Evolutionary conservation across 1,140 invertebrate species (phyloP), one percentile per base, ranked within the genome.

Genomic region (Himalopsyche phryganea): DNA sequence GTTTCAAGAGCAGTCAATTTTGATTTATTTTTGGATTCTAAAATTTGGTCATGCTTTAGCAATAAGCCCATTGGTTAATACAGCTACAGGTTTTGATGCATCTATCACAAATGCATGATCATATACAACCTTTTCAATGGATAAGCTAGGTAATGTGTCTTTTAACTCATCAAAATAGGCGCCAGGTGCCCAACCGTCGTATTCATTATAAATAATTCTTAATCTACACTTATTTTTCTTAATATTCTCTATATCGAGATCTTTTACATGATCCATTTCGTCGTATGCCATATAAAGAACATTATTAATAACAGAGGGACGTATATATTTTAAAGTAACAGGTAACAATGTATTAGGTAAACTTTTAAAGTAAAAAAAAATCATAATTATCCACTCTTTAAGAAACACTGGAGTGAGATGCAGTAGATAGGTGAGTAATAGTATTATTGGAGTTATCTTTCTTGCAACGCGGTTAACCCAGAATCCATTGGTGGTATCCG

Each of bases 61-160:
- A 49, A 61, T 61, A 44, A 55, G 48, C 2, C 42, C 73, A 6
- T 76, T 73, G 13, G 88, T 76, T 23, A 86, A 76, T 1, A 65
- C 64, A 5, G 84, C 89, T 73, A 92, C 82, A 58, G 81, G 76
- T 17, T 78, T 66, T 10, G 84, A 82, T 60, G 77, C 66, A 0
- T 77, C 73, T 14, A 93, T 67, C 7, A 92, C 88, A 80, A 91
- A 94, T 1, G 88, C 82, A 73, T 94, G 91, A 18, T 81, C 71
- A 66, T 81, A 69, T n/a, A 78, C 75, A 66, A 87, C 88, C 11
- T 91, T 65, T 55, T 82, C 68, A 10, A 86, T 81, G 58, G 88
- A 79, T 6, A 83, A 70, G 50, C 82, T 66, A 0, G 88, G 86
- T 66, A 86, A 79, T 19, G 74, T 73, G 11, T 69, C 58, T 56